These are phyloP conservation scores for Strix occidentalis DNA, from an alignment of 2,797 vertebrate genomes.

Conservation along the genomic window DNA sequence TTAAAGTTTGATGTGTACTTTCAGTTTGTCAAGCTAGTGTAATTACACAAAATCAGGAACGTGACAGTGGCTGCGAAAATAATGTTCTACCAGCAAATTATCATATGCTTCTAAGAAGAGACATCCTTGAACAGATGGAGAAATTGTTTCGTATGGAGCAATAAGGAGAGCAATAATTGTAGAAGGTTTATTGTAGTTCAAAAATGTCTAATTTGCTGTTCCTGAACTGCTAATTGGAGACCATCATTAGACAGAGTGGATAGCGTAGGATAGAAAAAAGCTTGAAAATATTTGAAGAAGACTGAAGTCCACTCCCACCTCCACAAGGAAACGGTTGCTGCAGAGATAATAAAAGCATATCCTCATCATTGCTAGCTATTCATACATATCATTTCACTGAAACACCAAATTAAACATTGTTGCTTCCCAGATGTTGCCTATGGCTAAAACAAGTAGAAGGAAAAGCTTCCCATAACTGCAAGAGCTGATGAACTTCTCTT, in stretches of 20 bases:
- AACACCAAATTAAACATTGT: neutral
- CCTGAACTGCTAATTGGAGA: neutral
- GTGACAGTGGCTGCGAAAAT: neutral
- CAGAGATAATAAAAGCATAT: neutral
- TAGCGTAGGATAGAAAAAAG: rapidly evolving
- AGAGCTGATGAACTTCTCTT: neutral
- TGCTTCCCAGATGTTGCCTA: neutral
- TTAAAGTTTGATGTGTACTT: neutral
- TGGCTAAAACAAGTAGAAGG: neutral
- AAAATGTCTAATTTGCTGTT: neutral
- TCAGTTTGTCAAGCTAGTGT: neutral
- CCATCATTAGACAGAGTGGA: neutral
- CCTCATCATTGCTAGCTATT: neutral
- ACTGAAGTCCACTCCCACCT: neutral
- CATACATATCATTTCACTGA: neutral
- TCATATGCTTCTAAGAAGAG: neutral
- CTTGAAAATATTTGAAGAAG: neutral
- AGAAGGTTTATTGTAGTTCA: neutral
- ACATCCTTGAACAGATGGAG: neutral
- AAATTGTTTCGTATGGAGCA: neutral
- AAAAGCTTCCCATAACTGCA: neutral
- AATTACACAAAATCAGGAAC: neutral
- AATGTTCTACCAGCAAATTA: neutral
- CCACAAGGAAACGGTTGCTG: neutral
- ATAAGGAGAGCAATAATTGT: neutral